These are phyloP conservation scores for Sphenodon punctatus DNA, from an alignment of 2,797 vertebrate genomes.

Conservation along the genomic window DNA sequence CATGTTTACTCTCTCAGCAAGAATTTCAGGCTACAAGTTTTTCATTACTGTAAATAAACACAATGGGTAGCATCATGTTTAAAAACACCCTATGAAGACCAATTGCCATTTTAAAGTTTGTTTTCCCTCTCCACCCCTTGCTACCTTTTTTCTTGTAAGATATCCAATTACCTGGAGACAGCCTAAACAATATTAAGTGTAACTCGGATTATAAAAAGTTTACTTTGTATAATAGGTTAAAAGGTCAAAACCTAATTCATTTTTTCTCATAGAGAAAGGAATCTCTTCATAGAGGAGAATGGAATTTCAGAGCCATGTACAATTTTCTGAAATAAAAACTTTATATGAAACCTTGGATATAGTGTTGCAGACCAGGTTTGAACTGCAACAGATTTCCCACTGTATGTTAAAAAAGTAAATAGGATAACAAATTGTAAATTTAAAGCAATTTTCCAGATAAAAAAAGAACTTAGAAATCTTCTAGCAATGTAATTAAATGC, in stretches of 20 bases:
- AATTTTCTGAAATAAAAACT: neutral
- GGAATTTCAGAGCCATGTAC: rapidly evolving
- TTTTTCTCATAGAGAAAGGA: neutral
- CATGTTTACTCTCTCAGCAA: neutral
- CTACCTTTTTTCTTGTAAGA: neutral
- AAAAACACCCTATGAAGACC: neutral
- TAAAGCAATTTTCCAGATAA: neutral
- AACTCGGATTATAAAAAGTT: neutral
- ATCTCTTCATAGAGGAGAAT: neutral
- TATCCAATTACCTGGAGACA: neutral
- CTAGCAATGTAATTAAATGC: neutral
- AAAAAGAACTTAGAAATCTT: neutral
- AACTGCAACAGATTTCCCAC: neutral
- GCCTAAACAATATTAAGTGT: neutral
- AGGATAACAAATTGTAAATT: neutral
- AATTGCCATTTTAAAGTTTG: rapidly evolving
- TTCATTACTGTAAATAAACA: too few species aligned
- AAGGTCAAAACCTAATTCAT: neutral
- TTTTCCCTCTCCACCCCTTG: rapidly evolving
- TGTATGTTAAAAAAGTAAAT: neutral
- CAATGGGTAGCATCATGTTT: too few species aligned
- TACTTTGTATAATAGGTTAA: too few species aligned
- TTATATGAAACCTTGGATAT: neutral
- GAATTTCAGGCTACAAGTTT: neutral
- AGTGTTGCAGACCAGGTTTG: neutral